Conservation (phyloP, 2,113 vertebrate species). For the Atractosteus spatula region DNA sequence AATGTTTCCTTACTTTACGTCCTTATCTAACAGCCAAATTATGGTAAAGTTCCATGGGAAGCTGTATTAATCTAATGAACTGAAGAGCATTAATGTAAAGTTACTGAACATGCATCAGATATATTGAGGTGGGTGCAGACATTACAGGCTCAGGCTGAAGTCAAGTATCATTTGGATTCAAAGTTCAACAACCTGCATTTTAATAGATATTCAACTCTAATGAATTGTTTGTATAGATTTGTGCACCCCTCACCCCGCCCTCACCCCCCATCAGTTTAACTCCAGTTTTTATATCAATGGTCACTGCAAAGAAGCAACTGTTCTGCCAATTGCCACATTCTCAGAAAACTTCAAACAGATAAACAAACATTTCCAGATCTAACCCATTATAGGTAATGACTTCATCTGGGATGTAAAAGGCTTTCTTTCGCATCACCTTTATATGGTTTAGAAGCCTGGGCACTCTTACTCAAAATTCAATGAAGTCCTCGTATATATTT, state of each 20-base stretch:
- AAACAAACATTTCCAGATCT: conserved; percentile 55
- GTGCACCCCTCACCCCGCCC: conserved; percentile 33
- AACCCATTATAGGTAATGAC: conserved; percentile 59
- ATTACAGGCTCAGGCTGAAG: conserved; percentile 37
- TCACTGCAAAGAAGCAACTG: conserved; percentile 69
- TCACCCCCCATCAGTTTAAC: conserved; percentile 24
- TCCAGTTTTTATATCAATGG: conserved; percentile 41
- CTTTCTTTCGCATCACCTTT: conserved; percentile 60
- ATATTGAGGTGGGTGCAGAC: conserved; percentile 70
- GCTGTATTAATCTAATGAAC: conserved; percentile 55
- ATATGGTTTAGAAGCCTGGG: conserved; percentile 72
- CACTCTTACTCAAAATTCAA: conserved; percentile 73
- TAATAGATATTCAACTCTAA: conserved; percentile 19
- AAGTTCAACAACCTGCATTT: neutral
- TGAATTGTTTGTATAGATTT: conserved; percentile 33
- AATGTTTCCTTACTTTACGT: conserved; percentile 65
- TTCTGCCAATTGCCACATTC: conserved; percentile 62
- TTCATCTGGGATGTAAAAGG: conserved; percentile 72
- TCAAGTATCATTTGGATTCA: neutral
- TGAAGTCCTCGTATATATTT: conserved; percentile 78
- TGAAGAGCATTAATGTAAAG: conserved; percentile 63
- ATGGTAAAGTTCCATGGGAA: conserved; percentile 67
- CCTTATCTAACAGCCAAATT: conserved; percentile 51
- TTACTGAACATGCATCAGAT: conserved; percentile 64
- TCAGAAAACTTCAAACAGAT: conserved; percentile 60